These are phyloP conservation scores for Coturnix japonica DNA, from an alignment of 2,113 vertebrate genomes.

Conservation along the genomic window DNA sequence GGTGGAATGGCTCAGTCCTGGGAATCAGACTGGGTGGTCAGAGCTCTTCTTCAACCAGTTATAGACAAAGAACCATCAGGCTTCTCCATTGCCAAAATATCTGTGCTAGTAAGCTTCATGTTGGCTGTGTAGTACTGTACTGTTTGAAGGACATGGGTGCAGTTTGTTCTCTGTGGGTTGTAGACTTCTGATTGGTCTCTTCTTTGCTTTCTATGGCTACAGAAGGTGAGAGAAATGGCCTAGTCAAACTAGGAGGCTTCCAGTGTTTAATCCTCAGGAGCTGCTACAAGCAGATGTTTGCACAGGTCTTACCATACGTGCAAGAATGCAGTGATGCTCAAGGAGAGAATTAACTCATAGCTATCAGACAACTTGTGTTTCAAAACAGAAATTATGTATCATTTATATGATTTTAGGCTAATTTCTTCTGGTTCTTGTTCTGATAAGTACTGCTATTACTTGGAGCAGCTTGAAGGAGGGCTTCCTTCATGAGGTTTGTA, in stretches of 20 bases:
- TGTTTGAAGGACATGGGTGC: accelerated
- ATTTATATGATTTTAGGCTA: not conserved
- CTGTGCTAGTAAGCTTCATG: not conserved
- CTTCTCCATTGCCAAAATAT: not conserved
- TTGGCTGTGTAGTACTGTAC: not conserved
- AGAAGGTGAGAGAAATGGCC: not conserved
- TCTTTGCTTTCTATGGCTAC: accelerated
- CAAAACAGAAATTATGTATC: not conserved
- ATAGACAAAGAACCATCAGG: not conserved
- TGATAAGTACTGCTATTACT: not conserved
- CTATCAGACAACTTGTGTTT: not conserved
- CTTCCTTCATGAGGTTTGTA: not conserved
- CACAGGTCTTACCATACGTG: accelerated
- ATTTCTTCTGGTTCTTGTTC: slow-evolving; percentile 1
- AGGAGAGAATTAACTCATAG: not conserved
- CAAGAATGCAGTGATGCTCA: not conserved
- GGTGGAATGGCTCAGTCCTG: not conserved
- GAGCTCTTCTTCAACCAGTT: not conserved
- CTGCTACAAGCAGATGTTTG: not conserved
- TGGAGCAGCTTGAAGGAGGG: not conserved
- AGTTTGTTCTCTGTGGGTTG: accelerated
- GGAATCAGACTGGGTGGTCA: accelerated
- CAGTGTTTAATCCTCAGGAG: not conserved
- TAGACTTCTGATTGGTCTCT: not conserved
- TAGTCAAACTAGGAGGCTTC: accelerated